Conservation (phyloP, 92 coral and sea anemone genomes). For the Umimayanthus kanabou region DNA sequence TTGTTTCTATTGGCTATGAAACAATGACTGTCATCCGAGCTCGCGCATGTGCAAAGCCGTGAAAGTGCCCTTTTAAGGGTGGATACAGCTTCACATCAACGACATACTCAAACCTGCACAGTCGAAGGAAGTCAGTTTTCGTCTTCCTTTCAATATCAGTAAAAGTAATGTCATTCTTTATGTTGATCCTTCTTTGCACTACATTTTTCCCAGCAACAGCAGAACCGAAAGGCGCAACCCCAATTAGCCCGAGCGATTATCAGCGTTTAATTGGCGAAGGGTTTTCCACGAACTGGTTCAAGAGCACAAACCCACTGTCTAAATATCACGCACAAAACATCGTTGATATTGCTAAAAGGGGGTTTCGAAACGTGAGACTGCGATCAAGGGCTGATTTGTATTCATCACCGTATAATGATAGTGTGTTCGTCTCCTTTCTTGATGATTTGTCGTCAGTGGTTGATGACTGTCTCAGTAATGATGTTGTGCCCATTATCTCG, state of each 20-base stretch:
- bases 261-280: slow-evolving; percentile 51
- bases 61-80: no score
- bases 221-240: not conserved
- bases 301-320: slow-evolving; percentile 36
- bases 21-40: no score
- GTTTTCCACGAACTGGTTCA: slow-evolving; percentile 69
- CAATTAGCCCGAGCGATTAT: slow-evolving; percentile 41
- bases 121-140: not conserved
- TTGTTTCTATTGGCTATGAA: no score
- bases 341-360: slow-evolving; percentile 50
- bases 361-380: slow-evolving; percentile 67
- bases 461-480: slow-evolving; percentile 52
- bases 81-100: no score
- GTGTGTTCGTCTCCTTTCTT: slow-evolving; percentile 47
- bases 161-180: not conserved
- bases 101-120: no score
- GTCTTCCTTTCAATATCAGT: not conserved
- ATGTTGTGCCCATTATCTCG: slow-evolving; percentile 64
- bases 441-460: slow-evolving; percentile 51
- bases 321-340: slow-evolving; percentile 61
- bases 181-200: not conserved
- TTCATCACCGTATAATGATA: slow-evolving; percentile 40
- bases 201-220: not conserved
- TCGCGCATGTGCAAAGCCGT: no score
- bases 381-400: slow-evolving; percentile 63